These are phyloP conservation scores for Otolemur garnettii DNA, from an alignment of 2,113 vertebrate genomes.

Conservation along the genomic window DNA sequence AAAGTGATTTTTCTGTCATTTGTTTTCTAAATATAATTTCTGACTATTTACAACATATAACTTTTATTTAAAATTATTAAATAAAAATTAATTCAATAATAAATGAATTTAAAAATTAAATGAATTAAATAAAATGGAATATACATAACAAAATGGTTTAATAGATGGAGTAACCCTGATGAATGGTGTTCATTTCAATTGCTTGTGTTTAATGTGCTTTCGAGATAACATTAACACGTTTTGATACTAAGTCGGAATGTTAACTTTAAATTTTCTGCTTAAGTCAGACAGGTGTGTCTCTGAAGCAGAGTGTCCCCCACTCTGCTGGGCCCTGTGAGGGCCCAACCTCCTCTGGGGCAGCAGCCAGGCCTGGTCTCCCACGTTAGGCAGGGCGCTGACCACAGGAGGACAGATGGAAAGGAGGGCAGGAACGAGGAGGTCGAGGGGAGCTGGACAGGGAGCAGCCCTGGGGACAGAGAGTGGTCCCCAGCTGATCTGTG, in stretches of 20 bases:
- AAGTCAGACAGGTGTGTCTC: not conserved
- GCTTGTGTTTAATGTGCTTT: not conserved
- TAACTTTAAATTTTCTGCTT: not conserved
- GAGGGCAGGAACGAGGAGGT: too few relatives aligned
- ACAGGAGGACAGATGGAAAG: too few relatives aligned
- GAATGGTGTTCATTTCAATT: not conserved
- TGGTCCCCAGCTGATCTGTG: too few relatives aligned
- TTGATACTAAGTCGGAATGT: not conserved
- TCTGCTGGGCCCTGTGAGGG: too few relatives aligned
- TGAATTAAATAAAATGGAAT: not conserved
- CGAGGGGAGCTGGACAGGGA: too few relatives aligned
- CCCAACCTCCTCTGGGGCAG: too few relatives aligned
- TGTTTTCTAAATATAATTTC: conserved; percentile 73
- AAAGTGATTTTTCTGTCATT: conserved; percentile 51
- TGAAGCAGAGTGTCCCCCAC: not conserved
- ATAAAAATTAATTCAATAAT: not conserved
- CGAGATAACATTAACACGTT: not conserved
- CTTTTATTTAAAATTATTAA: conserved; percentile 32
- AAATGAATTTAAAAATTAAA: not conserved
- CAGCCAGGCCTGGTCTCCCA: too few relatives aligned
- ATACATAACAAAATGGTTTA: not conserved
- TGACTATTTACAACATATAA: conserved; percentile 55
- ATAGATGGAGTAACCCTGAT: not conserved
- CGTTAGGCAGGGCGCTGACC: too few relatives aligned
- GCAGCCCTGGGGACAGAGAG: too few relatives aligned